Percentiles rank a stretch among this genome's conserved stretches.
phyloP scores from a whole-genome alignment of 2,797 vertebrate species.

The Astyanax mexicanus region DNA sequence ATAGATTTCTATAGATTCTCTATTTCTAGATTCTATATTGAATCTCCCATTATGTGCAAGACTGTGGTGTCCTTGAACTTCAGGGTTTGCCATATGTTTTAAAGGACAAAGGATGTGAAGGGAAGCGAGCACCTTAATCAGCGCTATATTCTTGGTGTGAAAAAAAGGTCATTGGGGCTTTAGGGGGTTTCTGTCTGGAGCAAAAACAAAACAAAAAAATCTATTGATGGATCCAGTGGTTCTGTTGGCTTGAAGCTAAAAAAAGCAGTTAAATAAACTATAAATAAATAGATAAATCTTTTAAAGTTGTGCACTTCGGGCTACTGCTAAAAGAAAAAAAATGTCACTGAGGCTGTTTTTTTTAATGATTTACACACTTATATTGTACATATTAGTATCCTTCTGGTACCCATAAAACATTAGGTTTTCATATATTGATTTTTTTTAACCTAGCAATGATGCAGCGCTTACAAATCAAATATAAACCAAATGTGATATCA shows the following conservation, averaged over 20 bases:
- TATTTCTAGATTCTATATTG: slow-evolving; percentile 69
- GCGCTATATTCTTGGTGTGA: slow-evolving; percentile 40
- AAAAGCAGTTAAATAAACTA: neutral
- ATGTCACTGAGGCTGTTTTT: neutral
- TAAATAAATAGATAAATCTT: neutral
- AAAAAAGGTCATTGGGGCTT: slow-evolving; percentile 43
- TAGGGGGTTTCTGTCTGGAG: slow-evolving; percentile 33
- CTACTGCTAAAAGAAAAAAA: too few relatives aligned
- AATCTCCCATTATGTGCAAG: slow-evolving; percentile 74
- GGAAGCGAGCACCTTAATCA: slow-evolving; percentile 54
- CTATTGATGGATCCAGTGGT: neutral
- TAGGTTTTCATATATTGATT: too few relatives aligned
- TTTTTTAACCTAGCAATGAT: too few relatives aligned
- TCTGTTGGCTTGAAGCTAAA: neutral
- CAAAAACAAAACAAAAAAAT: slow-evolving; percentile 6
- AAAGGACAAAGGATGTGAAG: slow-evolving; percentile 62
- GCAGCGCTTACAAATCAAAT: too few relatives aligned
- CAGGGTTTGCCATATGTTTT: slow-evolving; percentile 74
- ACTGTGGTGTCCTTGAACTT: slow-evolving; percentile 78
- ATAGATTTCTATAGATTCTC: neutral
- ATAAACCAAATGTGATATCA: too few relatives aligned
- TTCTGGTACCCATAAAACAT: too few relatives aligned
- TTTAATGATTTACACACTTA: neutral
- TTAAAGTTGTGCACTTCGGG: too few relatives aligned
- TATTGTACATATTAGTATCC: neutral